A percentile compares a stretch with the other conserved stretches of the same genome.
Conservation (phyloP, 2,797 vertebrate genomes). For the Periparus ater region DNA sequence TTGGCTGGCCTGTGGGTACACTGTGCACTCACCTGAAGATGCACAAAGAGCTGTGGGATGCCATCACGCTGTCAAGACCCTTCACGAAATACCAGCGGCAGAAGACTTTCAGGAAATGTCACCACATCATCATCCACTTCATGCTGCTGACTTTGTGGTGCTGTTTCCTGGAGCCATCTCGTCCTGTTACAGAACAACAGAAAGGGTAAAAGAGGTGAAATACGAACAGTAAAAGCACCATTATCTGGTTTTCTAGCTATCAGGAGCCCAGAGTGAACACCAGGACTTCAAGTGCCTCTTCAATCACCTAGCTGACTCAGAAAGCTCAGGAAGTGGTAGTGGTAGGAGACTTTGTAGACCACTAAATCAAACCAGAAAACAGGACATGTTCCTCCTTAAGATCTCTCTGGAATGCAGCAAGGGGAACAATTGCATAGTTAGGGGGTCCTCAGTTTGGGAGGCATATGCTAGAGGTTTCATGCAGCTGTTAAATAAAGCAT, state of each 20-base stretch:
- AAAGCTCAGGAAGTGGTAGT: background rate
- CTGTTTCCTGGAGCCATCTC: conserved; percentile 37
- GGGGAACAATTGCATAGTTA: background rate
- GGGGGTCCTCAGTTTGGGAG: background rate
- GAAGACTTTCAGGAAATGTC: conserved; percentile 47
- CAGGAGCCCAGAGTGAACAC: background rate
- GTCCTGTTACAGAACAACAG: background rate
- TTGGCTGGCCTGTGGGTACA: conserved; percentile 39
- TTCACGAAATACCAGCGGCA: background rate
- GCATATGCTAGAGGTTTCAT: background rate
- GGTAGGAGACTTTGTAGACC: conserved; percentile 17
- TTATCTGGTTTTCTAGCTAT: conserved; percentile 5
- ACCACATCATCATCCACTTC: conserved; percentile 8
- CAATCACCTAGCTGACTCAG: conserved; percentile 6
- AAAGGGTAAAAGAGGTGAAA: background rate
- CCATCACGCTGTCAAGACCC: conserved; percentile 19
- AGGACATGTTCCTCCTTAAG: conserved; percentile 1
- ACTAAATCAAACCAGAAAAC: conserved; percentile 41
- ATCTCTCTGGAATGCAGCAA: conserved; percentile 19
- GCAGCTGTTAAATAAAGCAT: conserved; percentile 19
- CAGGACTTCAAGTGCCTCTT: background rate
- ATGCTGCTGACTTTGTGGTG: conserved; percentile 19
- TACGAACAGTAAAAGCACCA: background rate
- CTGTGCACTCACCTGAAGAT: conserved; percentile 11
- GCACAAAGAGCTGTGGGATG: conserved; percentile 47